phyloP scores from a whole-genome alignment of 2,888 invertebrate genomes.

The Ochropleura leucogaster region DNA sequence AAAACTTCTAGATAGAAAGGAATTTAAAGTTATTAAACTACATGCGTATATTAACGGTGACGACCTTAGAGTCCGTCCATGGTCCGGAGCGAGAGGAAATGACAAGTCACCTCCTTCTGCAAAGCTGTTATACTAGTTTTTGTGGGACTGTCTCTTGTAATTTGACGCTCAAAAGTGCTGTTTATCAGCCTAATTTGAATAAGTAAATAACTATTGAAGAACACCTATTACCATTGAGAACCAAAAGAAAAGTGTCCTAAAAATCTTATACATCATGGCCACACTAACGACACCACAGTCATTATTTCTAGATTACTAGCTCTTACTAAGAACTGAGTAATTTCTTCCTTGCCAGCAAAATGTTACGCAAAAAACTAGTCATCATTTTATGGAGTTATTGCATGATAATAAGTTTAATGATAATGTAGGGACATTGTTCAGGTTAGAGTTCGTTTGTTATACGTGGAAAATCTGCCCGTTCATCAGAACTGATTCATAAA shows the following conservation, averaged over 20 bases:
- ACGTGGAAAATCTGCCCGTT: constrained; percentile 21
- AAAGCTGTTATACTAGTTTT: too few species aligned
- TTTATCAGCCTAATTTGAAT: too few species aligned
- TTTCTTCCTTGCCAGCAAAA: constrained; percentile 46
- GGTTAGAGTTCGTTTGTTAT: constrained; percentile 1
- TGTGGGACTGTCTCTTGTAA: too few species aligned
- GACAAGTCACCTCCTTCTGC: too few species aligned
- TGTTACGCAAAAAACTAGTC: constrained; percentile 59
- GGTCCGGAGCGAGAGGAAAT: too few species aligned
- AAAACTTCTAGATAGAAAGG: not conserved
- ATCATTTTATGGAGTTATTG: constrained; percentile 33
- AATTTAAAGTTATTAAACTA: not conserved
- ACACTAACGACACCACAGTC: constrained; percentile 39
- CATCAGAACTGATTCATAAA: constrained; percentile 10
- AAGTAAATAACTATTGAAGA: not conserved
- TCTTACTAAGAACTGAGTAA: constrained; percentile 57
- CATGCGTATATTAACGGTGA: not conserved
- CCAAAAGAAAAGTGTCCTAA: constrained; percentile 8
- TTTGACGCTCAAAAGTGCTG: too few species aligned
- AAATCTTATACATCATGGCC: constrained; percentile 28
- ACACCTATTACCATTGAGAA: not conserved
- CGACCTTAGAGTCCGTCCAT: too few species aligned
- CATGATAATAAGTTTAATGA: constrained; percentile 29
- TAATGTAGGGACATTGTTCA: constrained; percentile 12
- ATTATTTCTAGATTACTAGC: constrained; percentile 73